These are phyloP conservation scores for Strigamia transsilvanica DNA, from an alignment of 2,888 invertebrate genomes.

Conservation along the genomic window DNA sequence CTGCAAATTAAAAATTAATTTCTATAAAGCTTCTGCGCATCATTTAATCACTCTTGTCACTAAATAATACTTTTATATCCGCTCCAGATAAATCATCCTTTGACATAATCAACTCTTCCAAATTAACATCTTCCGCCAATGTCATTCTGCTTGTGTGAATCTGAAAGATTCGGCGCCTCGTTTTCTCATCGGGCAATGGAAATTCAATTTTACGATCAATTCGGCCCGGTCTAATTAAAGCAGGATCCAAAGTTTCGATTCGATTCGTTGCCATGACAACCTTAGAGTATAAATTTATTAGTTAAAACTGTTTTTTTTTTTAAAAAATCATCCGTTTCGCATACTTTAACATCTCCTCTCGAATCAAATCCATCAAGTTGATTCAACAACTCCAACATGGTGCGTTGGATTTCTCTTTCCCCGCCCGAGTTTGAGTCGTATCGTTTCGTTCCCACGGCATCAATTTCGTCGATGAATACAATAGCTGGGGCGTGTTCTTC, in stretches of 20 bases:
- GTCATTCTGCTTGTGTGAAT: conserved; percentile 99
- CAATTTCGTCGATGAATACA: conserved; percentile 99
- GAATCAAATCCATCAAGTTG: conserved; percentile 98
- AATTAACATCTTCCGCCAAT: conserved; percentile 92
- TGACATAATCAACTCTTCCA: conserved; percentile 97
- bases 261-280: conserved; percentile 98
- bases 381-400: conserved; percentile 98
- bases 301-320: background rate
- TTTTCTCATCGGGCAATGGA: conserved; percentile 98
- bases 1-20: conserved; percentile 66
- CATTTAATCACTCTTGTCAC: too few species aligned
- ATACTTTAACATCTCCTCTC: conserved; percentile 92
- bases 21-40: too few species aligned
- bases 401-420: conserved; percentile 98
- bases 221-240: conserved; percentile 96
- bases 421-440: conserved; percentile 99
- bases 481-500: conserved; percentile 99
- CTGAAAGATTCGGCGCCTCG: conserved; percentile 93
- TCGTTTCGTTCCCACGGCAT: conserved; percentile 96
- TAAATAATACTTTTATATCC: conserved; percentile 77
- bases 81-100: conserved; percentile 99
- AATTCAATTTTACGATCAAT: conserved; percentile 99
- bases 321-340: conserved; percentile 51
- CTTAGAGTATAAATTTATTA: conserved; percentile 64
- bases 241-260: conserved; percentile 98